A percentile compares a stretch with the other conserved stretches of the same genome.
phyloP scores from a whole-genome alignment of 1,140 invertebrate species.

The Sycophila sp. region DNA sequence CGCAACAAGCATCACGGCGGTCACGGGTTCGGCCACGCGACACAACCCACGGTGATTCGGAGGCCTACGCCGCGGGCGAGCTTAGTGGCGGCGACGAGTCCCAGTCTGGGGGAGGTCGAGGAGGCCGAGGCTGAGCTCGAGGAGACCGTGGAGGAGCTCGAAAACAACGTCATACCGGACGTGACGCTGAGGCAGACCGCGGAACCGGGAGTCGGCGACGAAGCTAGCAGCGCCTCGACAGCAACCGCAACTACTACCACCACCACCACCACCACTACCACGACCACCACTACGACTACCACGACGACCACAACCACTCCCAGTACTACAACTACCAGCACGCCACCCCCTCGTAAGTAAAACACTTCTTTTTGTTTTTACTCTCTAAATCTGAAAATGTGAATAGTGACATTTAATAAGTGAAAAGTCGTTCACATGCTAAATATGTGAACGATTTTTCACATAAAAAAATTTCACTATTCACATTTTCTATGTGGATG shows the following conservation, averaged over 20 bases:
- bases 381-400: too few relatives aligned
- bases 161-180: constrained; percentile 63
- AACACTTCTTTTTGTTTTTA: constrained; percentile 28
- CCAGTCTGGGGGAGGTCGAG: constrained; percentile 54
- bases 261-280: constrained; percentile 59
- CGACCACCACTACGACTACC: constrained; percentile 59
- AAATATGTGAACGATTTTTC: too few relatives aligned
- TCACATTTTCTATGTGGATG: too few relatives aligned
- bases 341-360: constrained; percentile 75
- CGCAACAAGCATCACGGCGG: constrained; percentile 60
- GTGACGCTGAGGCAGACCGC: constrained; percentile 53
- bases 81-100: constrained; percentile 53
- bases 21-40: background rate
- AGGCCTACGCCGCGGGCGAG: constrained; percentile 57
- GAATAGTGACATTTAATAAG: too few relatives aligned
- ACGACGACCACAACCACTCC: constrained; percentile 66
- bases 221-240: constrained; percentile 57
- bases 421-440: too few relatives aligned
- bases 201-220: constrained; percentile 55
- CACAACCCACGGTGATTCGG: background rate
- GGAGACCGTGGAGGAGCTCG: constrained; percentile 28
- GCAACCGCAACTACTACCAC: constrained; percentile 74
- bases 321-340: constrained; percentile 72
- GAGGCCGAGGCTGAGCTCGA: constrained; percentile 34
- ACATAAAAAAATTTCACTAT: too few relatives aligned